Evolutionary conservation across 2,888 invertebrate species (phyloP), one percentile per base, ranked within the genome.

Genomic region (Hartigia nigra): DNA sequence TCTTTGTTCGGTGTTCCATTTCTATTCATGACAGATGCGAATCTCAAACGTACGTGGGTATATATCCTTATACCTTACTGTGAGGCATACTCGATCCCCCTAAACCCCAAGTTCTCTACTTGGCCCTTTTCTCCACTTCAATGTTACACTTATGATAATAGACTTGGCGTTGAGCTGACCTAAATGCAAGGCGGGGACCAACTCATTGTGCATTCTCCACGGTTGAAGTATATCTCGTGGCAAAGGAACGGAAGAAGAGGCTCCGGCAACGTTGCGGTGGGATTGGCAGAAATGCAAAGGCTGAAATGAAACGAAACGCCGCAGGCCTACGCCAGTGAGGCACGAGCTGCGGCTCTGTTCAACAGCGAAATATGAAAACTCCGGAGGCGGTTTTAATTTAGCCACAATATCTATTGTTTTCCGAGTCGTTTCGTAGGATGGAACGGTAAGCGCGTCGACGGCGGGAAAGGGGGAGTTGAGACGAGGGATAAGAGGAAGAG

Each of bases 301-400:
- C 86, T 85, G 85, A 89, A 91, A 91, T 91, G 90, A 91, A 91
- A 89, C 89, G 88, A 88, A 89, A 86, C 81, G 90, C 91, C 88
- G 82, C 83, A 77, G 88, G 90, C 86, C 78, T 78, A 74, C 74
- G 77, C 80, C 79, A 76, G 77, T 76, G 74, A 74, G 70, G 70
- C 31, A 72, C 72, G 72, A 72, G 72, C 72, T 82, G 77, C 78
- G 81, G 79, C 81, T 86, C 84, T 85, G 86, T 88, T 87, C 82
- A 87, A 85, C 87, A 84, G 87, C 87, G 85, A 89, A 89, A 91
- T 91, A 89, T 90, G 89, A 89, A 90, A 91, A 90, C 87, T 89
- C 91, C 91, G 89, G 88, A 88, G 91, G 91, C 91, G 89, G 87
- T 91, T 91, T 91, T 91, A 91, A 91, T 91, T 91, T 90, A 89